Percentiles rank a stretch among this genome's conserved stretches.
phyloP scores from a whole-genome alignment of 2,888 invertebrate species.

The Drosophila planitibia region DNA sequence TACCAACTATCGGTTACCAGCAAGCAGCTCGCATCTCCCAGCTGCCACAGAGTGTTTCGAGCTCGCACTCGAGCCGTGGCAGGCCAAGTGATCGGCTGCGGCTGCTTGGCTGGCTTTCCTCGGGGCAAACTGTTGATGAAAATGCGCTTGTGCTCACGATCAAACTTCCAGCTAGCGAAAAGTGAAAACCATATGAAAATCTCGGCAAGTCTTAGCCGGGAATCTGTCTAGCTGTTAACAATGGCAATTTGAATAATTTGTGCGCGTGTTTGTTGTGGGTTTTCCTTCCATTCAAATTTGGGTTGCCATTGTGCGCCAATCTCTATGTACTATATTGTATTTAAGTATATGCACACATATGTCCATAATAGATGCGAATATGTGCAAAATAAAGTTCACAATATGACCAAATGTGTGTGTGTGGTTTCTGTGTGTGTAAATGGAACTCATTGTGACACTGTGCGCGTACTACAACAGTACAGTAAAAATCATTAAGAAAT shows the following conservation, averaged over 20 bases:
- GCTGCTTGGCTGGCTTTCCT: slow-evolving; percentile 47
- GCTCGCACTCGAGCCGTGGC: slow-evolving; percentile 63
- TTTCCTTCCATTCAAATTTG: slow-evolving; percentile 49
- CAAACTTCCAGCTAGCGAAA: slow-evolving; percentile 46
- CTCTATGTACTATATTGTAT: slow-evolving; percentile 9
- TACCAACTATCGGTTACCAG: slow-evolving; percentile 10
- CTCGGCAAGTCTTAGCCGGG: slow-evolving; percentile 43
- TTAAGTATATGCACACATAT: neutral
- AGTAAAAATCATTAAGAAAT: slow-evolving; percentile 7
- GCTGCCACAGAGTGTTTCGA: slow-evolving; percentile 23
- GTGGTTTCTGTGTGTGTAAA: slow-evolving; percentile 17
- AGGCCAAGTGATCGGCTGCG: slow-evolving; percentile 70
- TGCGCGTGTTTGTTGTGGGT: slow-evolving; percentile 53
- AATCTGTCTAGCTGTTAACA: slow-evolving; percentile 53
- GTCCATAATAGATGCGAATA: slow-evolving; percentile 57
- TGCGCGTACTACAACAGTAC: slow-evolving; percentile 29
- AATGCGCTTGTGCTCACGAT: slow-evolving; percentile 72
- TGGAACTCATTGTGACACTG: slow-evolving; percentile 46
- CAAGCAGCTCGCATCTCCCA: slow-evolving; percentile 26
- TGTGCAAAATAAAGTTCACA: slow-evolving; percentile 38
- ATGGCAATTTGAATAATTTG: slow-evolving; percentile 81
- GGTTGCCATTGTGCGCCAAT: slow-evolving; percentile 65
- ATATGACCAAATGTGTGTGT: slow-evolving; percentile 15
- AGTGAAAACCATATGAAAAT: slow-evolving; percentile 74
- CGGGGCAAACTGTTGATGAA: slow-evolving; percentile 34